phyloP scores from a whole-genome alignment of 2,797 vertebrate genomes.

The Mastacembelus armatus region DNA sequence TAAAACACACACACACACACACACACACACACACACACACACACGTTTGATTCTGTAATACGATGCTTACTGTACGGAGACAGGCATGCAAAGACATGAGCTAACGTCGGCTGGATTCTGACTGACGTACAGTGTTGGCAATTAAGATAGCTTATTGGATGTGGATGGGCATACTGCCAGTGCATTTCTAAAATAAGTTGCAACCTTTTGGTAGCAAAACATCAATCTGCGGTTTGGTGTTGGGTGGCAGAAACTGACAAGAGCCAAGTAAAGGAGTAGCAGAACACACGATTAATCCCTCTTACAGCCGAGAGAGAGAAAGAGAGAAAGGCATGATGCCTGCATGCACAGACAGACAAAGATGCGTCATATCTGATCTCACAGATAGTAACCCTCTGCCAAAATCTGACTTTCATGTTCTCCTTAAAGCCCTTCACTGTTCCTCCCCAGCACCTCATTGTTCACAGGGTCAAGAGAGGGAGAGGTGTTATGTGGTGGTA shows the following conservation, averaged over 20 bases:
- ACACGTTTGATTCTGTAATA: slow-evolving; percentile 45
- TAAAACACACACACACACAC: slow-evolving; percentile 16
- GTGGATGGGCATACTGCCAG: slow-evolving; percentile 7
- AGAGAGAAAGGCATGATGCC: too few species aligned
- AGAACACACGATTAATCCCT: slow-evolving; percentile 38
- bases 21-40: slow-evolving; percentile 33
- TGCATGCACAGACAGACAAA: slow-evolving; percentile 53
- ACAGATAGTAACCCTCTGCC: slow-evolving; percentile 38
- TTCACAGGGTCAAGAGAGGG: slow-evolving; percentile 17
- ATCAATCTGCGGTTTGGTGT: slow-evolving; percentile 34
- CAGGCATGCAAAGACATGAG: slow-evolving; percentile 50
- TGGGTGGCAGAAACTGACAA: slow-evolving; percentile 1
- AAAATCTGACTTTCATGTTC: slow-evolving; percentile 35
- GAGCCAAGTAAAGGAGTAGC: slow-evolving; percentile 33
- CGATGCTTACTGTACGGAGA: slow-evolving; percentile 54
- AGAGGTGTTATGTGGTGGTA: slow-evolving; percentile 1
- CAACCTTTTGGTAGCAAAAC: slow-evolving; percentile 54
- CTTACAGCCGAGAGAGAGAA: too few species aligned
- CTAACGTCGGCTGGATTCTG: slow-evolving; percentile 45
- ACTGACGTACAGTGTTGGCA: slow-evolving; percentile 44
- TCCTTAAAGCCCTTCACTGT: slow-evolving; percentile 42
- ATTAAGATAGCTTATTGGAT: slow-evolving; percentile 57
- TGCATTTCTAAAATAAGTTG: slow-evolving; percentile 46
- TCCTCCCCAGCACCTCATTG: slow-evolving; percentile 34
- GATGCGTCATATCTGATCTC: slow-evolving; percentile 56